phyloP scores from a whole-genome alignment of 2,797 vertebrate genomes.

The Sebastes itinus region DNA sequence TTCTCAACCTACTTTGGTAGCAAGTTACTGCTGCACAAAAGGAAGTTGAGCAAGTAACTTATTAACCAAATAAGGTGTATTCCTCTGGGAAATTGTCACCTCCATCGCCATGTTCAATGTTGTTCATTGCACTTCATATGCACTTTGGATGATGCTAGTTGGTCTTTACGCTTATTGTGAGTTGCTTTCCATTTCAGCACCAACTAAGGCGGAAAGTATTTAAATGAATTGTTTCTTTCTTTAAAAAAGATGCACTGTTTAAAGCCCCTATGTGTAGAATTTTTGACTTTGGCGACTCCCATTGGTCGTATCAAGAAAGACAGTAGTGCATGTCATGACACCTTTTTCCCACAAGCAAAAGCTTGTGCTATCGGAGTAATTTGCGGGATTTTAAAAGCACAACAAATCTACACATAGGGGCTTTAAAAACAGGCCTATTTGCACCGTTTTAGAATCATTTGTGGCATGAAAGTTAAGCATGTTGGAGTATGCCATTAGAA shows the following conservation, averaged over 20 bases:
- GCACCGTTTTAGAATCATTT: neutral
- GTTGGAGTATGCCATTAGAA: neutral
- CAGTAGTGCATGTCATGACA: neutral
- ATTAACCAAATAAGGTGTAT: conserved; percentile 47
- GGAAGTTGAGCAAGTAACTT: conserved; percentile 35
- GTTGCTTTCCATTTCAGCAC: neutral
- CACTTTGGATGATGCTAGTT: neutral
- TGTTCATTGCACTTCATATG: neutral
- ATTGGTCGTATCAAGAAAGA: too few species aligned
- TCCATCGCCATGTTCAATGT: neutral
- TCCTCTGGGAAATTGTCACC: conserved; percentile 31
- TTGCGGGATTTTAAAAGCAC: neutral
- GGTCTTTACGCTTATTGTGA: neutral
- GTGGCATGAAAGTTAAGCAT: conserved; percentile 23
- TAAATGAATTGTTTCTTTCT: neutral
- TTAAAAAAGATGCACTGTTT: neutral
- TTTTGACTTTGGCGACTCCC: neutral
- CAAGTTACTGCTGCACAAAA: neutral
- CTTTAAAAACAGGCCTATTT: neutral
- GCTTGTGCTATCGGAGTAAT: neutral
- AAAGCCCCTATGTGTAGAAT: neutral
- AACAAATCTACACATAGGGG: neutral
- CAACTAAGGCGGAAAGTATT: neutral
- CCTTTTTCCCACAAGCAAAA: neutral
- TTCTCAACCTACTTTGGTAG: conserved; percentile 14